Evolutionary conservation across 1,140 invertebrate genomes (phyloP).

Genomic region (Hylaeus volcanicus): DNA sequence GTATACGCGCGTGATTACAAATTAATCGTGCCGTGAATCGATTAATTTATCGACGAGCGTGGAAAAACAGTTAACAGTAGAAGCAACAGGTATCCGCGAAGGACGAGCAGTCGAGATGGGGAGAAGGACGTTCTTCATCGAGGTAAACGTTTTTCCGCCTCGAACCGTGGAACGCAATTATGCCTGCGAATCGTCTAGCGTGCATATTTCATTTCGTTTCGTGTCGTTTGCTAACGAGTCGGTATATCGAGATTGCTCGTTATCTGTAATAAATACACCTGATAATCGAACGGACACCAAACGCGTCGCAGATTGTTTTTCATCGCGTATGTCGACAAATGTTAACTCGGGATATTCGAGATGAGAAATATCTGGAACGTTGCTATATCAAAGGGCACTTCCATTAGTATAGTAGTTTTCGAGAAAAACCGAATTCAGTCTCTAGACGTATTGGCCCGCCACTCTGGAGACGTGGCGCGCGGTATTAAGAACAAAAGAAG

Average conservation of each 20-base stretch:
- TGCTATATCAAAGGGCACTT: too few relatives aligned
- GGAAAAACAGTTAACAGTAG: conserved; percentile 17
- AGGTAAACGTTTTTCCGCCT: conserved; percentile 1
- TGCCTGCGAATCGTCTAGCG: neutral
- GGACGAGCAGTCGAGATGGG: neutral
- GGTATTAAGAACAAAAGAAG: too few relatives aligned
- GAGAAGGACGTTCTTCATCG: conserved; percentile 12
- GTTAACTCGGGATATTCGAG: too few relatives aligned
- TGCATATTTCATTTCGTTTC: conserved; percentile 11
- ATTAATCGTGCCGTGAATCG: conserved; percentile 14
- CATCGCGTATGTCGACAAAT: too few relatives aligned
- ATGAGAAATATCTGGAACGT: too few relatives aligned
- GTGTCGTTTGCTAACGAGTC: neutral
- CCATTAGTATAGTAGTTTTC: too few relatives aligned
- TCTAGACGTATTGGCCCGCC: too few relatives aligned
- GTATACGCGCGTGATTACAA: neutral
- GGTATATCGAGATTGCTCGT: neutral
- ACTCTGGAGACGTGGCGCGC: too few relatives aligned
- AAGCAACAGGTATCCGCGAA: conserved; percentile 18
- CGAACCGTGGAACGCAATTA: conserved; percentile 17
- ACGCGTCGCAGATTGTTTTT: too few relatives aligned
- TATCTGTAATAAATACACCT: too few relatives aligned
- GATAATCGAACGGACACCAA: too few relatives aligned
- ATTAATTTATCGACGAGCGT: conserved; percentile 19
- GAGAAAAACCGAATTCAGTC: too few relatives aligned